phyloP scores from a whole-genome alignment of 1,140 invertebrate genomes.

The Metopolophium dirhodum region DNA sequence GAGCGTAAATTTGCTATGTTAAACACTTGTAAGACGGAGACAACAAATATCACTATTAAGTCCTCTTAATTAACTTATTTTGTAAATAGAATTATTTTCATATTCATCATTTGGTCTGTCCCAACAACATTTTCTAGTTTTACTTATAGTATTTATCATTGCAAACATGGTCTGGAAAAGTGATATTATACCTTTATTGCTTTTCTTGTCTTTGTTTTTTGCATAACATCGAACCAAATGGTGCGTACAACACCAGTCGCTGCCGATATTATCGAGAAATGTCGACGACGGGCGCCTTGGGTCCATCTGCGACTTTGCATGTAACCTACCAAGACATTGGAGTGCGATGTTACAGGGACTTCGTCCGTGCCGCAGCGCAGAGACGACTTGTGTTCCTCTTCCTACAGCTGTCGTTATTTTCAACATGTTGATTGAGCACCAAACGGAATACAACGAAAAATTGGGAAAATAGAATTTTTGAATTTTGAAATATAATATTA shows the following conservation, averaged over 20 bases:
- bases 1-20: too few relatives aligned
- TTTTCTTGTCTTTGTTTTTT: slow-evolving; percentile 60
- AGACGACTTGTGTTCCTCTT: background rate
- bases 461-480: background rate
- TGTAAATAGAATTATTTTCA: too few relatives aligned
- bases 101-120: too few relatives aligned
- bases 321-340: background rate
- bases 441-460: background rate
- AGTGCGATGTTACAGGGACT: background rate
- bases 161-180: background rate
- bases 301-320: background rate
- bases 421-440: background rate
- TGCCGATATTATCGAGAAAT: background rate
- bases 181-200: slow-evolving; percentile 57
- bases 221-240: slow-evolving; percentile 57
- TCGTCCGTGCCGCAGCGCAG: background rate
- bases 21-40: too few relatives aligned
- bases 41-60: too few relatives aligned
- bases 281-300: background rate
- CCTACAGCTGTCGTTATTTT: background rate
- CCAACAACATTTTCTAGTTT: too few relatives aligned
- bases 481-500: background rate
- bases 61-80: too few relatives aligned
- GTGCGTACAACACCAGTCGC: background rate
- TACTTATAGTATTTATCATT: background rate